Percentiles rank a stretch among this genome's conserved stretches.
These are phyloP conservation scores for Sialis lutaria DNA, from an alignment of 2,888 invertebrate genomes.

Conservation along the genomic window DNA sequence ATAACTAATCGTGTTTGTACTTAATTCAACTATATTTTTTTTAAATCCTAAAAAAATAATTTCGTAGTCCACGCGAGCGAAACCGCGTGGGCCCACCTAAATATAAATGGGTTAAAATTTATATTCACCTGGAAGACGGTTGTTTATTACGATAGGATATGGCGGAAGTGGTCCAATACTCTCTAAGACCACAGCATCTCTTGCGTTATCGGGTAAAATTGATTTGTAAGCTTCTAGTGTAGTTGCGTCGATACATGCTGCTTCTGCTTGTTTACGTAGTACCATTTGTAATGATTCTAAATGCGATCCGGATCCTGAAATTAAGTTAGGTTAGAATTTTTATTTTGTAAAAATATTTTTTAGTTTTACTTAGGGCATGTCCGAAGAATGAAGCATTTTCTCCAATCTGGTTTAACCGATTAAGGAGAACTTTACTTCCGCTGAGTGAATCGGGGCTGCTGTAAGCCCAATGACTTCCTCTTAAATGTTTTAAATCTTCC, in stretches of 20 bases:
- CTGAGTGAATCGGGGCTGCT: constrained; percentile 34
- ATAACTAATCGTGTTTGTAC: no score
- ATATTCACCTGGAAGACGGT: constrained; percentile 15
- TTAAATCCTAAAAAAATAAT: no score
- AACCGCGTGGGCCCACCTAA: no score
- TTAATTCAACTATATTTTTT: no score
- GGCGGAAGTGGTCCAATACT: constrained; percentile 49
- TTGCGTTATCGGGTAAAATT: constrained; percentile 35
- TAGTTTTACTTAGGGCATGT: constrained; percentile 30
- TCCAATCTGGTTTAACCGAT: constrained; percentile 33
- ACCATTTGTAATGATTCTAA: constrained; percentile 43
- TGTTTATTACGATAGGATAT: constrained; percentile 43
- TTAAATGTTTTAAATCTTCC: constrained; percentile 34
- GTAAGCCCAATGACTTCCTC: constrained; percentile 38
- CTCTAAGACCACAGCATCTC: constrained; percentile 35
- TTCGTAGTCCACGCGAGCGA: no score
- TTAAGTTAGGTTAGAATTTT: constrained; percentile 3
- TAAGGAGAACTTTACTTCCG: constrained; percentile 33
- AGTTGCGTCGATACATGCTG: constrained; percentile 45
- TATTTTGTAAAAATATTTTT: background rate
- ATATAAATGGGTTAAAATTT: no score
- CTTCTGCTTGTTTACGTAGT: constrained; percentile 38
- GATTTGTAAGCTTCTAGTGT: constrained; percentile 34
- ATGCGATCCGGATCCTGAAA: constrained; percentile 38
- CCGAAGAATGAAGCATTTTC: constrained; percentile 43